Base-by-base conservation (phyloP, 2,888 invertebrate genomes). In the Tridacna gigas region DNA sequence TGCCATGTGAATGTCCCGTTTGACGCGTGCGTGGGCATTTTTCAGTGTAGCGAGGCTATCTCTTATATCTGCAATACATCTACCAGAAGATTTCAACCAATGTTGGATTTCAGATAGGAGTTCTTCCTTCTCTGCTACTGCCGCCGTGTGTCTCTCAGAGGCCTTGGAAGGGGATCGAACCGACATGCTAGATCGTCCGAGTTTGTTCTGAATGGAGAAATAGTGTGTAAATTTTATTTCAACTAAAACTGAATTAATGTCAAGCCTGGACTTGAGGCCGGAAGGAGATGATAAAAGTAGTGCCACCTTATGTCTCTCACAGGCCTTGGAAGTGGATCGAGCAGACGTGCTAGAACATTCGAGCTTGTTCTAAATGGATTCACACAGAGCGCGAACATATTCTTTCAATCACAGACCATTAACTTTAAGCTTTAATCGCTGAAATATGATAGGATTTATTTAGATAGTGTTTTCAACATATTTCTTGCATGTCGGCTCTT, bases 61-160 rank as follows among this genome's bases (percentile, higher is more conserved):
- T 11, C 69, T 75, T 18, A 86, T 65, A 26, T 84, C 86, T 65
- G 66, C 80, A 1, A 84, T 77, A n/a, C 78, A 78, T 11, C 48
- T 48, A 4, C 26, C 78, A 18, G 82, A 80, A 2, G 86, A 80
- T 20, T 74, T 51, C 37, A 78, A 77, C 86, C 86, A 86, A 48
- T 84, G 86, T 45, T 82, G 80, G n/a, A 84, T 76, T 63, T 86
- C 86, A 45, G 73, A 63, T 20, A 84, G 26, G 13, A 86, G 67
- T 63, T 84, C 84, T 18, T 77, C 66, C 37, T 82, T 84, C 47
- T 78, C 47, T 15, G 77, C 60, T 45, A 82, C 65, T 4, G 79
- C 77, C 20, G 74, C 78, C 0, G 73, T 65, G 13, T 83, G 80
- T n/a, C 86, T 48, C 25, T 77, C 60, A 51, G 82, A 79, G 7